Evolutionary conservation across 2,888 invertebrate genomes (phyloP).

Genomic region (Leucoptera coffeella): DNA sequence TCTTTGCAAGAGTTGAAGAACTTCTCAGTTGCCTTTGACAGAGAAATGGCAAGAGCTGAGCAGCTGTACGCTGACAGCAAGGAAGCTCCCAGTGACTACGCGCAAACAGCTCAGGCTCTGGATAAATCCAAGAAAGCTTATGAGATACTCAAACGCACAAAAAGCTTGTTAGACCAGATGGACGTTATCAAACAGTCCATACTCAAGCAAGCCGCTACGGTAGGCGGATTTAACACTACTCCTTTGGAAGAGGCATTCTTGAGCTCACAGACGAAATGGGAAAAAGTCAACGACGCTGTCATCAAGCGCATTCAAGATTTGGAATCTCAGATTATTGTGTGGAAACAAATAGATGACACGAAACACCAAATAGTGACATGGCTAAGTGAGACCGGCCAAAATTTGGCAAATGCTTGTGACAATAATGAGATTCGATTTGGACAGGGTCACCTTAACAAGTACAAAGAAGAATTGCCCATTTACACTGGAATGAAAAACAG

Average conservation of each 20-base stretch:
- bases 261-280: constrained; percentile 61
- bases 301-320: constrained; percentile 70
- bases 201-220: constrained; percentile 60
- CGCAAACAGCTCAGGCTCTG: constrained; percentile 62
- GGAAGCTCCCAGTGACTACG: constrained; percentile 64
- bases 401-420: constrained; percentile 67
- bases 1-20: constrained; percentile 72
- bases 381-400: constrained; percentile 76
- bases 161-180: constrained; percentile 69
- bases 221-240: constrained; percentile 59
- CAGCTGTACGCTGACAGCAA: constrained; percentile 58
- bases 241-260: constrained; percentile 57
- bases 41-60: constrained; percentile 64
- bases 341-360: constrained; percentile 86
- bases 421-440: constrained; percentile 79
- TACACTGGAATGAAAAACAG: constrained; percentile 71
- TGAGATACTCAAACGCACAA: constrained; percentile 69
- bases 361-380: constrained; percentile 79
- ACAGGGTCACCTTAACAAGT: constrained; percentile 71
- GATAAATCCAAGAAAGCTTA: constrained; percentile 72
- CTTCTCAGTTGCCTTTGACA: constrained; percentile 62
- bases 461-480: constrained; percentile 77
- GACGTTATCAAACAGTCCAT: constrained; percentile 69
- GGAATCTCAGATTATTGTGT: constrained; percentile 86
- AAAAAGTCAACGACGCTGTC: constrained; percentile 63